These are phyloP conservation scores for Arremon aurantiirostris DNA, from an alignment of 2,797 vertebrate species.

Conservation along the genomic window DNA sequence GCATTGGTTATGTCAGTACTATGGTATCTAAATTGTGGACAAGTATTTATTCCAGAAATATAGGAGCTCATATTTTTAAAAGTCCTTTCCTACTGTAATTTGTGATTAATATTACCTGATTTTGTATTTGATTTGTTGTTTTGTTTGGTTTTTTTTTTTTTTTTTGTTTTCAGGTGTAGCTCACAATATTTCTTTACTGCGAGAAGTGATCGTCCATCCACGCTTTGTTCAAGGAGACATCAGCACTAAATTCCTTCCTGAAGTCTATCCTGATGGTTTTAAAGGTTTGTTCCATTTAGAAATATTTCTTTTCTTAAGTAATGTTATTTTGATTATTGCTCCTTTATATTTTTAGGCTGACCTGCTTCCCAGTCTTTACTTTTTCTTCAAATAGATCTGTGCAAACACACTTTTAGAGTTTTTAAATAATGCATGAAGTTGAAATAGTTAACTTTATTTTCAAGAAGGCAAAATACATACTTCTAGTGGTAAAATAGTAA, in stretches of 20 bases:
- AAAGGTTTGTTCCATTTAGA: constrained; percentile 78
- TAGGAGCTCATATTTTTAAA: background rate
- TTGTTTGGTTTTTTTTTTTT: background rate
- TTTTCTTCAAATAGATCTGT: background rate
- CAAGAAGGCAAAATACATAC: background rate
- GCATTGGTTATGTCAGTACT: background rate
- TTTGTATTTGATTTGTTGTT: constrained; percentile 8
- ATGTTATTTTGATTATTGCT: background rate
- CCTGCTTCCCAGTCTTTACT: background rate
- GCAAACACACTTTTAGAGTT: background rate
- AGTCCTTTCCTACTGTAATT: background rate
- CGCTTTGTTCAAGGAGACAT: constrained; percentile 92
- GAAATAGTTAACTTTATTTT: background rate
- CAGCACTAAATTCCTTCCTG: constrained; percentile 94
- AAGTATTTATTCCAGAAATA: background rate
- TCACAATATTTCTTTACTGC: constrained; percentile 93
- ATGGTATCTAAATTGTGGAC: background rate
- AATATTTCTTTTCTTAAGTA: background rate
- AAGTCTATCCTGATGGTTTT: constrained; percentile 95
- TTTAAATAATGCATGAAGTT: background rate
- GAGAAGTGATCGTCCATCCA: constrained; percentile 91
- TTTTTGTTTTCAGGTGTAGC: constrained; percentile 85
- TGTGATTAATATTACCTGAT: background rate
- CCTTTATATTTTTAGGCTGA: background rate
- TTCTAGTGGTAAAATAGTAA: background rate